Base-by-base conservation (phyloP, 2,888 invertebrate genomes). In the Sicus ferrugineus region DNA sequence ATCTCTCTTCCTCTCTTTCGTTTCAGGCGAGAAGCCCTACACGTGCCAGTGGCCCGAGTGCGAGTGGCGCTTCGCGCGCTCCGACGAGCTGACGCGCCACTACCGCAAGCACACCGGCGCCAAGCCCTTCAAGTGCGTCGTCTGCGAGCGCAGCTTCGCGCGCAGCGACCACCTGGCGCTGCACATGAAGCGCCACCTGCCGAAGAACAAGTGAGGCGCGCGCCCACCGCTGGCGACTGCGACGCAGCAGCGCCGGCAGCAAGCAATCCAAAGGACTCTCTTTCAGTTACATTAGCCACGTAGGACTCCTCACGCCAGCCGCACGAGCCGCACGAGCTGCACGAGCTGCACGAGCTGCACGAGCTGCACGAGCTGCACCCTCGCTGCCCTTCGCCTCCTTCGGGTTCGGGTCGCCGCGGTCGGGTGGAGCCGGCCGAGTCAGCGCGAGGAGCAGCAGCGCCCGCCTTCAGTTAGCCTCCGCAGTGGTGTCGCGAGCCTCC, bases 41-140 rank as follows among this genome's bases (percentile, higher is more conserved):
- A 94, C 95, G 83, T 97, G 97, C 87, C 95, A 95, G 84, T 97
- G 97, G 97, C 95, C 96, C 61, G 97, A 97, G 82, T 98, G 97
- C 87, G 96, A 96, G 83, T 98, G 97, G 97, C 89, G 97, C 81
- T 97, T 97, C 85, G 97, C 97, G 69, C 89, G 97, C 72, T 96
- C 96, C 58, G 97, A 97, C 87, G 97, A 97, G 87, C 87, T 97
- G 83, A 97, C 97, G 71, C 92, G 97, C 77, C 97, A 97, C 86
- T 97, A 96, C 87, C 91, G 97, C 81, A 97, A 97, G 86, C 97
- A 97, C 87, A 97, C 97, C 0, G 97, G 97, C 38, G 96, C 96
- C 71, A 97, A 97, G 85, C 97, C 97, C 34, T 97, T 97, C 89
- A 96, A 97, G 85, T 97, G 97, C 84, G 92, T 93, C 74, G 95